Evolutionary conservation across 2,797 vertebrate genomes (phyloP).

Genomic region (Peromyscus melanophrys): DNA sequence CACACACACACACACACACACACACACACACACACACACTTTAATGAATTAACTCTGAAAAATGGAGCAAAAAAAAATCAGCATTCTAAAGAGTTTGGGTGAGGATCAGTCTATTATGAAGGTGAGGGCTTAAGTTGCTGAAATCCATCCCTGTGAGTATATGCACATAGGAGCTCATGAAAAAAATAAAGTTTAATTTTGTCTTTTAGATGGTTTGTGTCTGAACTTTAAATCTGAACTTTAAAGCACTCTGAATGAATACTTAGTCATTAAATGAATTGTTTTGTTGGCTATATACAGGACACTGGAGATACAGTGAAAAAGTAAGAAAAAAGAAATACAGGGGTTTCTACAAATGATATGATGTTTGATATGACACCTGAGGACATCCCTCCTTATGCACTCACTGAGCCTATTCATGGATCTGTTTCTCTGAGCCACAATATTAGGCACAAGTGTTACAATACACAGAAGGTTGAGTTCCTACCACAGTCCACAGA

Average conservation of each 20-base stretch:
- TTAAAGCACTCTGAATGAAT: conserved; percentile 1
- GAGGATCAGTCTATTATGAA: background rate
- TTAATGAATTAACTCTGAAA: background rate
- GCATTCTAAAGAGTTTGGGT: background rate
- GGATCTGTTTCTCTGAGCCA: background rate
- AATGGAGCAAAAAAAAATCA: background rate
- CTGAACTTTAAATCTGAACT: background rate
- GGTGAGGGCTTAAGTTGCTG: background rate
- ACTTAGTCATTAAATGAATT: background rate
- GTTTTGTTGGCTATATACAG: background rate
- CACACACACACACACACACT: background rate
- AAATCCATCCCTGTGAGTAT: background rate
- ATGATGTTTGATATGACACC: background rate
- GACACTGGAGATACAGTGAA: background rate
- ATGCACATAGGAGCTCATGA: background rate
- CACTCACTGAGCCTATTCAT: background rate
- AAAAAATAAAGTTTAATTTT: background rate
- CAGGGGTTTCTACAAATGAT: background rate
- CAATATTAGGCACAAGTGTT: background rate
- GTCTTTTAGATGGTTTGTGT: background rate
- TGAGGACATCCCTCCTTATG: background rate
- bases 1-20: background rate
- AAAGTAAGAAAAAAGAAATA: background rate
- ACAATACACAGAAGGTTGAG: background rate
- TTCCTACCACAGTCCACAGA: background rate